phyloP scores from a whole-genome alignment of 1,140 invertebrate species.

The Drosophila athabasca region DNA sequence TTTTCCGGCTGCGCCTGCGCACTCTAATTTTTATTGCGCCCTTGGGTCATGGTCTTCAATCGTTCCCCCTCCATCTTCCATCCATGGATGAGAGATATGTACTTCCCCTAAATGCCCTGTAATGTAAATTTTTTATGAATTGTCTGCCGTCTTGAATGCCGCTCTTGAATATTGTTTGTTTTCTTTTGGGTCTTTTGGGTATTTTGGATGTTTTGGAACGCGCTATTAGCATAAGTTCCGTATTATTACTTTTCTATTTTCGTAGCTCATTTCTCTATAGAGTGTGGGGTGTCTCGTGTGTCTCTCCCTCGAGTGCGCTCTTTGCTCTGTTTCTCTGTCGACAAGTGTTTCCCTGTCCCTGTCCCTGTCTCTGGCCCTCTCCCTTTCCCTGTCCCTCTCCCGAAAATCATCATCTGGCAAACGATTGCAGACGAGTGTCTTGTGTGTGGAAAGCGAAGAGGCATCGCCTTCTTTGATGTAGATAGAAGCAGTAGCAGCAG shows the following conservation, averaged over 20 bases:
- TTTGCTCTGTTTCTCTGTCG: slow-evolving; percentile 37
- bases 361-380: neutral
- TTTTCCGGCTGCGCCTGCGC: slow-evolving; percentile 55
- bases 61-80: neutral
- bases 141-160: slow-evolving; percentile 34
- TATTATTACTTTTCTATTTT: slow-evolving; percentile 53
- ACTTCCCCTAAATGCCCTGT: slow-evolving; percentile 32
- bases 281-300: neutral
- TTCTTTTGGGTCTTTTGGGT: slow-evolving; percentile 44
- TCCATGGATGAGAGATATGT: neutral
- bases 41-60: slow-evolving; percentile 27
- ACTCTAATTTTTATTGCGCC: slow-evolving; percentile 74
- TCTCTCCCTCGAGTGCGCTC: slow-evolving; percentile 30
- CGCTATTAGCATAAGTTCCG: slow-evolving; percentile 76
- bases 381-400: neutral
- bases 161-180: slow-evolving; percentile 31
- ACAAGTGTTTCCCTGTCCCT: slow-evolving; percentile 52
- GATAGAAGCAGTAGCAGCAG: slow-evolving; percentile 1
- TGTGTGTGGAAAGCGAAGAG: slow-evolving; percentile 41
- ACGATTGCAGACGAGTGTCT: slow-evolving; percentile 49
- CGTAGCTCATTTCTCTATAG: slow-evolving; percentile 10
- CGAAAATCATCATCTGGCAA: slow-evolving; percentile 28
- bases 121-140: slow-evolving; percentile 74
- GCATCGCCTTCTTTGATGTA: slow-evolving; percentile 45
- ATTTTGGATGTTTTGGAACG: slow-evolving; percentile 75